Conservation (phyloP, 2,797 vertebrate species). For the Cynodonichthys magdalenae region DNA sequence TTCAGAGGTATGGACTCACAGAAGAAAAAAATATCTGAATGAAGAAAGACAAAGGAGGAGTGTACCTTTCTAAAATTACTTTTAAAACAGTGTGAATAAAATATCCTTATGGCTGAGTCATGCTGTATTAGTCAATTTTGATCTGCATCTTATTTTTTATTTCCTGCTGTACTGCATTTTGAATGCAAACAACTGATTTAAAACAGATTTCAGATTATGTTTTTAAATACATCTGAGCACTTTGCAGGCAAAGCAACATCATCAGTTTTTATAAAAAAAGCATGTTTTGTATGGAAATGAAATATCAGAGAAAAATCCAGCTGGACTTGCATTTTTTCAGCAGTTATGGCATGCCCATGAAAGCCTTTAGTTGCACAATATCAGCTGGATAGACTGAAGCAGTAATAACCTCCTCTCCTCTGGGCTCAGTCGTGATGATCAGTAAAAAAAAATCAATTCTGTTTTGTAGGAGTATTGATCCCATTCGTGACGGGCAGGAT, state of each 20-base stretch:
- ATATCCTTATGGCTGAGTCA: slow-evolving; percentile 21
- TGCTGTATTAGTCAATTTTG: slow-evolving; percentile 12
- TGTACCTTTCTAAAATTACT: slow-evolving; percentile 42
- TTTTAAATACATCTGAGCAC: background rate
- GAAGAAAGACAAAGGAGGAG: slow-evolving; percentile 41
- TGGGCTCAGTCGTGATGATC: slow-evolving; percentile 57
- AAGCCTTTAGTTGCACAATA: slow-evolving; percentile 9
- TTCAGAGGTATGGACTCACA: slow-evolving; percentile 57
- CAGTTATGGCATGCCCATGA: background rate
- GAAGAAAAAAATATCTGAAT: slow-evolving; percentile 48
- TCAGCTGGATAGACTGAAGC: slow-evolving; percentile 27
- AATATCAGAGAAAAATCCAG: slow-evolving; percentile 7
- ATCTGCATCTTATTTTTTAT: slow-evolving; percentile 6
- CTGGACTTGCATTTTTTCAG: slow-evolving; percentile 3
- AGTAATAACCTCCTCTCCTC: slow-evolving; percentile 33
- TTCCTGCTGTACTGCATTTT: slow-evolving; percentile 8
- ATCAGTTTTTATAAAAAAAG: background rate
- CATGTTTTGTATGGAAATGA: background rate
- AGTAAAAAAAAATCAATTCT: slow-evolving; percentile 60
- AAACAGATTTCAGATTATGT: background rate
- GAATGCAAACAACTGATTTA: slow-evolving; percentile 7
- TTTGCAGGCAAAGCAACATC: slow-evolving; percentile 16
- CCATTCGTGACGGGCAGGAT: slow-evolving; percentile 54
- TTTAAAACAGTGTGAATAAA: slow-evolving; percentile 39
- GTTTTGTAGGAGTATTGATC: slow-evolving; percentile 72